These are phyloP conservation scores for Protomyctophum bolini DNA, from an alignment of 2,113 vertebrate genomes.

Conservation along the genomic window DNA sequence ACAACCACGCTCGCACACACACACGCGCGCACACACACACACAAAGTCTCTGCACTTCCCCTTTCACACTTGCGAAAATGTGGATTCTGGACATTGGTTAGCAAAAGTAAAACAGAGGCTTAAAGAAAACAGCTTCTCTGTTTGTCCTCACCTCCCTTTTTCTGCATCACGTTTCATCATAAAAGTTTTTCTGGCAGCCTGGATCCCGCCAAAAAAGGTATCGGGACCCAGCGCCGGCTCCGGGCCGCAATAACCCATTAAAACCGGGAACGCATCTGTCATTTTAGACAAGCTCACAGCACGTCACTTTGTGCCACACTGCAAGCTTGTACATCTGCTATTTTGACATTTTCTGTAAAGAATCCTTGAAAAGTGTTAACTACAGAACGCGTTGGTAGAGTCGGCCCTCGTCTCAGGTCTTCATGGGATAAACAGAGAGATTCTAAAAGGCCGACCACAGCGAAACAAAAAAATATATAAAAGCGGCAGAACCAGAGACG, in stretches of 20 bases:
- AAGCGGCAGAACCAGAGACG: constrained; percentile 54
- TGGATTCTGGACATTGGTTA: constrained; percentile 66
- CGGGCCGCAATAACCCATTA: constrained; percentile 54
- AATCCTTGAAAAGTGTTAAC: no score
- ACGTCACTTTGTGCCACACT: no score
- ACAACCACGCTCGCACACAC: constrained; percentile 1
- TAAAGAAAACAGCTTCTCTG: constrained; percentile 68
- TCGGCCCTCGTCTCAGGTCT: no score
- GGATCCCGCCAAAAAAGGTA: constrained; percentile 52
- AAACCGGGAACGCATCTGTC: no score
- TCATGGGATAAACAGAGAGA: constrained; percentile 43
- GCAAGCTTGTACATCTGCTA: no score
- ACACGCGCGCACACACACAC: constrained; percentile 21
- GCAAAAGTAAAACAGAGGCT: constrained; percentile 66
- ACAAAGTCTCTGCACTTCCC: constrained; percentile 41
- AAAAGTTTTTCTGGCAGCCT: constrained; percentile 74
- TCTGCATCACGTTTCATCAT: constrained; percentile 75
- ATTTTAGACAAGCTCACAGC: no score
- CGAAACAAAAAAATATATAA: background rate
- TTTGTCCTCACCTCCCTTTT: constrained; percentile 72
- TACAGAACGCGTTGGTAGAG: no score
- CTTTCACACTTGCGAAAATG: constrained; percentile 55
- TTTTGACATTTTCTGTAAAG: no score
- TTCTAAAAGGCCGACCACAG: constrained; percentile 60
- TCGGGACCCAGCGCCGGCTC: constrained; percentile 49